A percentile compares a stretch with the other conserved stretches of the same genome.
Conservation (phyloP, 1,140 invertebrate species). For the Ostrea edulis region DNA sequence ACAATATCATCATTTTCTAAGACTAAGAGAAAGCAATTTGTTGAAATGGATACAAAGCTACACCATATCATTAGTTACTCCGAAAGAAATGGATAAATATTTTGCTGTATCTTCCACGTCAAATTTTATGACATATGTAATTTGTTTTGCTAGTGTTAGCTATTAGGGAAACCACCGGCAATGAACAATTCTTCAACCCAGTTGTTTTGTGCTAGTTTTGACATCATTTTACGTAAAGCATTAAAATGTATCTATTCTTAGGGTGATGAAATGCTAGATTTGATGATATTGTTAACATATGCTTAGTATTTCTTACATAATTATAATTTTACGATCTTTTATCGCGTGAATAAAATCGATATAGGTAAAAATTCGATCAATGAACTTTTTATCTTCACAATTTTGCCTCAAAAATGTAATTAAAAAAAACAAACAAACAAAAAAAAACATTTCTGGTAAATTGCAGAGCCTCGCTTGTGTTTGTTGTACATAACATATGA, state of each 20-base stretch:
- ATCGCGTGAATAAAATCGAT: background rate
- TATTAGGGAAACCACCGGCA: conserved; percentile 14
- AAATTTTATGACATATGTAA: background rate
- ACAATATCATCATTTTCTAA: background rate
- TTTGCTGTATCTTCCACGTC: background rate
- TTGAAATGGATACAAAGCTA: background rate
- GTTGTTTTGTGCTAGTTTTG: background rate
- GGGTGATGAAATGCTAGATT: background rate
- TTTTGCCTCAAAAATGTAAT: too few species aligned
- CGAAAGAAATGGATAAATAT: background rate
- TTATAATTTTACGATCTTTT: background rate
- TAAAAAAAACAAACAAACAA: too few species aligned
- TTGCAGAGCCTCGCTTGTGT: too few species aligned
- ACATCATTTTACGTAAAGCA: background rate
- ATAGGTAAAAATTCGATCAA: too few species aligned
- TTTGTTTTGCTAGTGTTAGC: background rate
- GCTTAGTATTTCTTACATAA: too few species aligned
- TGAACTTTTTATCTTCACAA: background rate
- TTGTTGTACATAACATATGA: too few species aligned
- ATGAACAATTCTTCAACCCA: background rate
- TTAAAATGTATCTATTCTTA: background rate
- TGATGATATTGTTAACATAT: background rate
- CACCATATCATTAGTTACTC: background rate
- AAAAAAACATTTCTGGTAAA: too few species aligned
- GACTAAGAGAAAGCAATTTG: background rate